Percentiles rank a stretch among this genome's conserved stretches.
Conservation (phyloP, 2,797 vertebrate genomes). For the Limosa lapponica region DNA sequence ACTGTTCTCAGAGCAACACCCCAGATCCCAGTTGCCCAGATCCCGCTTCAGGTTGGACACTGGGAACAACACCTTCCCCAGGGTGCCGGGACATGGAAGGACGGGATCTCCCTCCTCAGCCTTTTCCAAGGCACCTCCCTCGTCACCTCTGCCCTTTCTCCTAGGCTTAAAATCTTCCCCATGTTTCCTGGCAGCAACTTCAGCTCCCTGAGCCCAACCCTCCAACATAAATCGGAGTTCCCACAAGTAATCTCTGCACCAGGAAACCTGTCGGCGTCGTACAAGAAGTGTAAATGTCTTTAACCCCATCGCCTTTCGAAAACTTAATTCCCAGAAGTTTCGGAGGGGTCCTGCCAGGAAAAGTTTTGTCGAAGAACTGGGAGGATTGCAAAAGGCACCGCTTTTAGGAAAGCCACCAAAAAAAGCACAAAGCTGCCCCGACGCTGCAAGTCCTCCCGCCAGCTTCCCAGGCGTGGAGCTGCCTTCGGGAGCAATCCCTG, state of each 20-base stretch:
- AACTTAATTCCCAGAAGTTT: conserved; percentile 6
- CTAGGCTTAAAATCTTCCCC: not conserved
- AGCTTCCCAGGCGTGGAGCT: not conserved
- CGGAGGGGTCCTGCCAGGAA: conserved; percentile 6
- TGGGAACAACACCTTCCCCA: not conserved
- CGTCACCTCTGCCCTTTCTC: not conserved
- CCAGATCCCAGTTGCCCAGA: not conserved
- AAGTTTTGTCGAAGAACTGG: not conserved
- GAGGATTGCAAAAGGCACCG: conserved; percentile 5
- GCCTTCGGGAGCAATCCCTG: not conserved
- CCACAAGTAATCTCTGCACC: not conserved
- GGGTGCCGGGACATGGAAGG: not conserved
- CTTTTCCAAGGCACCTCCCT: fast-evolving
- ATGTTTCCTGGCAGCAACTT: not conserved
- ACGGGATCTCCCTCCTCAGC: not conserved
- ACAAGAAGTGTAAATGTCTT: not conserved
- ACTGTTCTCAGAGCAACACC: not conserved
- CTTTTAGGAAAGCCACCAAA: conserved; percentile 28
- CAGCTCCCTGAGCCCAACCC: not conserved
- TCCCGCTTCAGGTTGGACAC: not conserved
- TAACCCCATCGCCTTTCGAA: not conserved
- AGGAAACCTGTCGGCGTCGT: not conserved
- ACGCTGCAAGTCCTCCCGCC: not conserved
- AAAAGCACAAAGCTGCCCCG: not conserved
- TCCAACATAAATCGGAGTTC: not conserved